Conservation (phyloP, 2,888 invertebrate genomes). For the Noctuana brunneofusca region DNA sequence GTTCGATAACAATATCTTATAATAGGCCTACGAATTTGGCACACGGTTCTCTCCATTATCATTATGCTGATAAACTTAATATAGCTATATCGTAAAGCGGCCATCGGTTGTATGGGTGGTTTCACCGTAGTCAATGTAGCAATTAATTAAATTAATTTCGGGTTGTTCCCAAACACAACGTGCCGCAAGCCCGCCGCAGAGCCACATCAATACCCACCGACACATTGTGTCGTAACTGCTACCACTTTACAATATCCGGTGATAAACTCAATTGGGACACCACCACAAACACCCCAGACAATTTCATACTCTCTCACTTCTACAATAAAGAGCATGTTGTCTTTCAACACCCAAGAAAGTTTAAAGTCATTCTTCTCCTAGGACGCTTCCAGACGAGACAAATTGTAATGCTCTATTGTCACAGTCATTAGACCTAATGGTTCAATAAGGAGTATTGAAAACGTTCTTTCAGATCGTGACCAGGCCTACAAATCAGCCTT, state of each 20-base stretch:
- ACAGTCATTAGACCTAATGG: constrained; percentile 75
- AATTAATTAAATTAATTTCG: constrained; percentile 46
- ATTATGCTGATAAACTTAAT: constrained; percentile 14
- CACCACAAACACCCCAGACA: constrained; percentile 42
- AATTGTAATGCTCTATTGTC: constrained; percentile 80
- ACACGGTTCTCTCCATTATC: constrained; percentile 5
- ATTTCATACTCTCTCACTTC: constrained; percentile 54
- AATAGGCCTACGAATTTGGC: constrained; percentile 7
- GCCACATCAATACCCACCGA: constrained; percentile 66
- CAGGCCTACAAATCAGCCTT: constrained; percentile 69
- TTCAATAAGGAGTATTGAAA: constrained; percentile 78
- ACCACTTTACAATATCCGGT: constrained; percentile 80
- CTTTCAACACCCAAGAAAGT: constrained; percentile 40
- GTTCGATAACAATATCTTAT: constrained; percentile 3
- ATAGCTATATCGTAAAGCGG: constrained; percentile 4
- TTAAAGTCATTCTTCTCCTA: constrained; percentile 46
- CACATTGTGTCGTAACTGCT: constrained; percentile 67
- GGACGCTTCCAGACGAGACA: constrained; percentile 59
- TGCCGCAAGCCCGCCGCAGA: constrained; percentile 52
- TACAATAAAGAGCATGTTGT: constrained; percentile 59
- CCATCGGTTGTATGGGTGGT: constrained; percentile 26
- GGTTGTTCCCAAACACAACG: constrained; percentile 44
- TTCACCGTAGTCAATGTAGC: constrained; percentile 37
- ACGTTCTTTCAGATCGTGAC: constrained; percentile 62
- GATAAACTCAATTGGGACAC: constrained; percentile 75